Evolutionary conservation across 2,797 vertebrate genomes (phyloP).

Genomic region (Melanotaenia pygmaea): DNA sequence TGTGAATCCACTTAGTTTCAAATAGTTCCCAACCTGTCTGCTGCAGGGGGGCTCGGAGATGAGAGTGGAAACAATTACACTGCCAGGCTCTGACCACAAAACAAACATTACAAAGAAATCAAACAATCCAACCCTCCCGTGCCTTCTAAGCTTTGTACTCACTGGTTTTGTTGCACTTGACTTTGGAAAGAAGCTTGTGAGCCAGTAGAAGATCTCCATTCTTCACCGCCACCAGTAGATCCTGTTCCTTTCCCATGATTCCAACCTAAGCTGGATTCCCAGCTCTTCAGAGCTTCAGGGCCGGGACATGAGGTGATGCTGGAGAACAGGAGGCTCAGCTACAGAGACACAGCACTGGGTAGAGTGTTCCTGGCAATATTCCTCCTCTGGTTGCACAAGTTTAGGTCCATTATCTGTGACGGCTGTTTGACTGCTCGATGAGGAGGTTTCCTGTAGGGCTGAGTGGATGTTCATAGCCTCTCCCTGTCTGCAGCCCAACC

Average conservation of each 20-base stretch:
- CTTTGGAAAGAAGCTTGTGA: slow-evolving; percentile 83
- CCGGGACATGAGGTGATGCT: background rate
- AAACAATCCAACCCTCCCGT: background rate
- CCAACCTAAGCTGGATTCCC: background rate
- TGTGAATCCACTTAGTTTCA: slow-evolving; percentile 63
- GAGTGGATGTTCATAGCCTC: slow-evolving; percentile 6
- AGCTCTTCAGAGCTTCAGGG: slow-evolving; percentile 11
- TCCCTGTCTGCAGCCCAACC: slow-evolving; percentile 9
- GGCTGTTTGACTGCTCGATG: background rate
- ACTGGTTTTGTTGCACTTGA: slow-evolving; percentile 85
- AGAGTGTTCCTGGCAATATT: slow-evolving; percentile 10
- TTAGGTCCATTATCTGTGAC: slow-evolving; percentile 45
- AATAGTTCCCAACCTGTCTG: slow-evolving; percentile 39
- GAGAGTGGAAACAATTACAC: slow-evolving; percentile 28
- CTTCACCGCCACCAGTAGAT: slow-evolving; percentile 84
- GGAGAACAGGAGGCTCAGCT: background rate
- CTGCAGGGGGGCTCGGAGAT: background rate
- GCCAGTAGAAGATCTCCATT: slow-evolving; percentile 80
- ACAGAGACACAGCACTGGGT: slow-evolving; percentile 6
- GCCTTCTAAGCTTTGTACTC: slow-evolving; percentile 58
- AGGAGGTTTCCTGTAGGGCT: slow-evolving; percentile 1
- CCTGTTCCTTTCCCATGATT: slow-evolving; percentile 85
- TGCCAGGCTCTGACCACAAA: background rate
- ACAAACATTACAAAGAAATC: slow-evolving; percentile 8
- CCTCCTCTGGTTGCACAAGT: background rate